Evolutionary conservation across 2,888 invertebrate genomes (phyloP), one percentile per base, ranked within the genome.

Genomic region (Ophion slaviceki): DNA sequence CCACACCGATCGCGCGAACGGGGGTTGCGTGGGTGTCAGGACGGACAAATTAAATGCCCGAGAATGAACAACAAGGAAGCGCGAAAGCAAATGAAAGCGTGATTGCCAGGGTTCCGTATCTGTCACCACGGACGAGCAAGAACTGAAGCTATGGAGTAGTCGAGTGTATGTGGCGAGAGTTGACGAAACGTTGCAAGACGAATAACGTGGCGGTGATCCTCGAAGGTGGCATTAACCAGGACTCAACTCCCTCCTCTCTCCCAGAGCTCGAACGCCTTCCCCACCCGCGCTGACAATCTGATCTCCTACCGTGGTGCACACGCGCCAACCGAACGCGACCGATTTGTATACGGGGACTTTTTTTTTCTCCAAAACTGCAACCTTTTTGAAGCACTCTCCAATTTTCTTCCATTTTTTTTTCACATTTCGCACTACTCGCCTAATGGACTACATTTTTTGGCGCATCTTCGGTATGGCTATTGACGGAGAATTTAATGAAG

Each of bases 151-250:
- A 88, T 57, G 57, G 40, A 79, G 36, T 20, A 79, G 36, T 20
- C 57, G 68, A 57, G 59, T 59, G 17, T 68, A 14, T 32, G n/a
- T 40, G 40, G 40, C 47, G 88, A 88, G 87, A 88, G 88, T 80
- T 88, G 88, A 89, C 88, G 89, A 90, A 89, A 90, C 89, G 88
- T 88, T 87, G 74, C 84, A 87, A 76, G 84, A 80, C 88, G 89
- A 90, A 89, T 88, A 89, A 87, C 86, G 88, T 87, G 82, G 87
- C 72, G 80, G 88, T 87, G 89, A 88, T 89, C 90, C 91, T 90
- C 90, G 87, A 90, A 92, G 92, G 92, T 91, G 90, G 89, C 90
- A 76, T 62, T 53, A 90, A 90, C 80, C 84, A 83, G 90, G 88
- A 89, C 88, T 76, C 82, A 76, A 59, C 80, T 78, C 84, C 82